Conservation (phyloP, 1,140 invertebrate species). For the Stratiolaelaps scimitus region DNA sequence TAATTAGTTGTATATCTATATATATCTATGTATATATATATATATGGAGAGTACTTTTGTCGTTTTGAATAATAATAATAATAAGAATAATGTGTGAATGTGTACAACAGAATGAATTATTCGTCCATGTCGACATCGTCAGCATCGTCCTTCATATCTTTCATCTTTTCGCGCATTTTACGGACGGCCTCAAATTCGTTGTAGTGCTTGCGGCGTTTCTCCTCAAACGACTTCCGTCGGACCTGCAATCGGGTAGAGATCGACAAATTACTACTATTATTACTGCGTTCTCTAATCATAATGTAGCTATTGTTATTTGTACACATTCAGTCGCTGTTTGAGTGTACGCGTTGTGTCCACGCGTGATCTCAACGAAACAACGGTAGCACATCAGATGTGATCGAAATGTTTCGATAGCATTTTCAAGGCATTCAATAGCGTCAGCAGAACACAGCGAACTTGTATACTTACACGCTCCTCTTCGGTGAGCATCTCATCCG, state of each 20-base stretch:
- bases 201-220: slow-evolving; percentile 28
- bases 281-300: not conserved
- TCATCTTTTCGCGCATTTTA: slow-evolving; percentile 17
- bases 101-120: not conserved
- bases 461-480: slow-evolving; percentile 4
- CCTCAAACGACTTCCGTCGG: slow-evolving; percentile 9
- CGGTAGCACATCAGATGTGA: too few relatives aligned
- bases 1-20: too few relatives aligned
- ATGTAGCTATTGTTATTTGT: too few relatives aligned
- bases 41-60: too few relatives aligned
- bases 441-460: not conserved
- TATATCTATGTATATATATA: too few relatives aligned
- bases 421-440: too few relatives aligned
- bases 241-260: not conserved
- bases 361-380: too few relatives aligned
- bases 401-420: too few relatives aligned
- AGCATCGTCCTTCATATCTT: not conserved
- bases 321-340: too few relatives aligned
- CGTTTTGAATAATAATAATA: too few relatives aligned
- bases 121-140: slow-evolving; percentile 15
- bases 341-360: too few relatives aligned
- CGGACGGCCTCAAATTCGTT: slow-evolving; percentile 27
- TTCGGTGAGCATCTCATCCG: slow-evolving; percentile 19
- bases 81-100: too few relatives aligned
- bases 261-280: not conserved